Evolutionary conservation across 2,888 invertebrate genomes (phyloP), one percentile per base, ranked within the genome.

Genomic region (Alloscopus bannaensis): DNA sequence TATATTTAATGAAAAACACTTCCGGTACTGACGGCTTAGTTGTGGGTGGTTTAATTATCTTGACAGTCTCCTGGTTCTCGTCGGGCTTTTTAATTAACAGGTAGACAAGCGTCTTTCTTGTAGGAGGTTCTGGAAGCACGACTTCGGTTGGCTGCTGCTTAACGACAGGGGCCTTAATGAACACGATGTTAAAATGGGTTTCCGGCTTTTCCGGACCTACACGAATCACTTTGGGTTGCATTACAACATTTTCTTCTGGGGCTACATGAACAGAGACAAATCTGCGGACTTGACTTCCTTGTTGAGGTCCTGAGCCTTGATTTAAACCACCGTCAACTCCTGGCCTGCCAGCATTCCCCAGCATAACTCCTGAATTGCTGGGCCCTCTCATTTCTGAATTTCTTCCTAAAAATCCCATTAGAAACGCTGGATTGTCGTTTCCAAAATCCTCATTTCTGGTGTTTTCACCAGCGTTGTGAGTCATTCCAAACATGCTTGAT

Each of bases 221-320:
- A 16, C 78, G 62, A 31, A 81, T 81, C 0, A 77, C 40, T 22
- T 68, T 36, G n/a, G 71, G 55, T 29, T 77, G 55, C 8, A 22
- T 59, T 6, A 59, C 45, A n/a, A 31, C 40, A 11, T 62, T 13
- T 26, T 79, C 76, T 26, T 80, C 82, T 40, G 82, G 82, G 13
- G 75, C 77, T 28, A 81, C 75, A 24, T 81, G 77, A 36, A 73
- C 79, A 0, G 75, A 76, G 1, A 81, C 79, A 47, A 75, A 81
- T 62, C 79, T 57, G 13, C 79, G 69, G 1, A 79, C 76, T 71
- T 79, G 79, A 2, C 81, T 79, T 1, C 75, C 75, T 22, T 59
- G 66, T 50, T 66, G 66, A n/a, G 6, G 6, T 16, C 40, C 36
- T 60, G 59, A 36, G 1, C n/a, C 68, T 45, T 16, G 18, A 40